Conservation (phyloP, 2,113 vertebrate genomes). For the Zosterops japonicus region DNA sequence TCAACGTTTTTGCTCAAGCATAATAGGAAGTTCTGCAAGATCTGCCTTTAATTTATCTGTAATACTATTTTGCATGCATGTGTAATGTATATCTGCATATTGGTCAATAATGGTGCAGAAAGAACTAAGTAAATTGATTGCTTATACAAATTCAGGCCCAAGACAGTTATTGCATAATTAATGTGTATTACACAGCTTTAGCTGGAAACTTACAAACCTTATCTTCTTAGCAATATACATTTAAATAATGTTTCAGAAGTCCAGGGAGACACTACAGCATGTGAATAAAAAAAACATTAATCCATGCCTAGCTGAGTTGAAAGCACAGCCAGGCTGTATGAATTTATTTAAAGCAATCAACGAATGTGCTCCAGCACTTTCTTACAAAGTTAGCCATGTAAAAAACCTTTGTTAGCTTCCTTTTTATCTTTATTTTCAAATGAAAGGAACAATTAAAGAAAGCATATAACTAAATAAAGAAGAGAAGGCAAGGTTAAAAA, state of each 20-base stretch:
- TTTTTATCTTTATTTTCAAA: constrained; percentile 50
- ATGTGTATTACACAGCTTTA: constrained; percentile 28
- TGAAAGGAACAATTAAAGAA: constrained; percentile 36
- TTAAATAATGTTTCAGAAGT: constrained; percentile 54
- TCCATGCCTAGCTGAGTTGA: constrained; percentile 20
- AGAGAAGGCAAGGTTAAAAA: constrained; percentile 6
- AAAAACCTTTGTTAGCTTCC: constrained; percentile 19
- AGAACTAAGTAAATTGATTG: not conserved
- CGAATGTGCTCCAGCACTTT: not conserved
- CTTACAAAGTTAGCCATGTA: constrained; percentile 30
- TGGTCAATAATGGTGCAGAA: constrained; percentile 2
- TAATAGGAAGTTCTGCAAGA: not conserved
- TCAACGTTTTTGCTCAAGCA: not conserved
- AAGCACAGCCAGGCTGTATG: constrained; percentile 27
- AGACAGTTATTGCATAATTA: constrained; percentile 56
- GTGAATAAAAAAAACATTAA: constrained; percentile 48
- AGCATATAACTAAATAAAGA: constrained; percentile 59
- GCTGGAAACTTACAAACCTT: constrained; percentile 26
- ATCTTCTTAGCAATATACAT: constrained; percentile 42
- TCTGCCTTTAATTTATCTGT: not conserved
- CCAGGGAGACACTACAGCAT: constrained; percentile 7
- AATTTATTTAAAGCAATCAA: constrained; percentile 40
- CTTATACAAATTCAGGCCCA: not conserved
- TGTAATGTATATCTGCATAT: not conserved
- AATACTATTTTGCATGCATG: not conserved